These are phyloP conservation scores for Aphrophora alni DNA, from an alignment of 2,888 invertebrate genomes.

Conservation along the genomic window DNA sequence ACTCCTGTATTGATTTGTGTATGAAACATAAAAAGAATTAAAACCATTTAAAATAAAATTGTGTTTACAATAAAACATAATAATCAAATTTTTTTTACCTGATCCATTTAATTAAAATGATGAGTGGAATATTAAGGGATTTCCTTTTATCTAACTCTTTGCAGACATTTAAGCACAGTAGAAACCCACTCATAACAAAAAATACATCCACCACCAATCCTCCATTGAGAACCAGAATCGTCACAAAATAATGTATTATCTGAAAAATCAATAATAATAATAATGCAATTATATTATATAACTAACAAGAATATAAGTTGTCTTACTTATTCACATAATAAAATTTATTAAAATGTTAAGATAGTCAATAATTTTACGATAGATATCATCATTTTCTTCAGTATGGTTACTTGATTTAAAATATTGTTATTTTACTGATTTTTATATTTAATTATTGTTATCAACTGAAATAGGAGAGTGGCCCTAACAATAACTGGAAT, in stretches of 20 bases:
- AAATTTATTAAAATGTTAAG: too few relatives aligned
- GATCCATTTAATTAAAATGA: constrained; percentile 50
- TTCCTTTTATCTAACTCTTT: constrained; percentile 47
- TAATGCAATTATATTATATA: neutral
- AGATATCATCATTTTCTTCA: too few relatives aligned
- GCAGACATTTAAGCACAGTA: constrained; percentile 50
- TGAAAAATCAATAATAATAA: constrained; percentile 7
- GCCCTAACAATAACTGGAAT: too few relatives aligned
- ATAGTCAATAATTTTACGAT: too few relatives aligned
- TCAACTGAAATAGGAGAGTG: too few relatives aligned
- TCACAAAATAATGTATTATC: constrained; percentile 19
- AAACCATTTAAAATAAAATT: too few relatives aligned
- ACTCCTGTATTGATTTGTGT: too few relatives aligned
- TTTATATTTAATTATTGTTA: too few relatives aligned
- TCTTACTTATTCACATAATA: neutral
- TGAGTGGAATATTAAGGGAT: constrained; percentile 47
- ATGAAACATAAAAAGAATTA: too few relatives aligned
- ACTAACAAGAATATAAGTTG: neutral
- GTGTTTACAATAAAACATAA: too few relatives aligned
- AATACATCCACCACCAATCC: constrained; percentile 53
- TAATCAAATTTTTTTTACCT: constrained; percentile 46
- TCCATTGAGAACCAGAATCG: constrained; percentile 46
- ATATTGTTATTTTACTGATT: too few relatives aligned
- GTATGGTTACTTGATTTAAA: too few relatives aligned
- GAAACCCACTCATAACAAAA: constrained; percentile 52